Percentiles rank a stretch among this genome's conserved stretches.
phyloP scores from a whole-genome alignment of 2,888 invertebrate species.

The Cybosia mesomella region DNA sequence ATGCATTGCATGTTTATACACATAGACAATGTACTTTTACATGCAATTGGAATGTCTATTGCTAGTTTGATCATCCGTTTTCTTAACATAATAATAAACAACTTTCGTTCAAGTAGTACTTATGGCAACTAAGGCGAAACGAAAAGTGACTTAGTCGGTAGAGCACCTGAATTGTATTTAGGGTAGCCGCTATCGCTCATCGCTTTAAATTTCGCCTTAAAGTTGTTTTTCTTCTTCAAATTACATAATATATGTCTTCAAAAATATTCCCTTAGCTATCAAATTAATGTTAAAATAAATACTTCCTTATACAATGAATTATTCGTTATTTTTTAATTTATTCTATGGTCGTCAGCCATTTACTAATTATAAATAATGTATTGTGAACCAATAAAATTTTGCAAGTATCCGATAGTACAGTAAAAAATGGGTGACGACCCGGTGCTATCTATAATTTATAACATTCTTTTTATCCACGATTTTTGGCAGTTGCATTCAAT shows the following conservation, averaged over 20 bases:
- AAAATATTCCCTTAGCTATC: conserved; percentile 42
- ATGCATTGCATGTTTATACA: conserved; percentile 18
- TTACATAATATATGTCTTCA: conserved; percentile 29
- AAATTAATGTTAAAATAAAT: conserved; percentile 48
- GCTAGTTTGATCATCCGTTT: conserved; percentile 48
- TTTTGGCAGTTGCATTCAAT: conserved; percentile 66
- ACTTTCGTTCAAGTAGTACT: conserved; percentile 39
- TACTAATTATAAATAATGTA: neutral
- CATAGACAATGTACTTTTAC: conserved; percentile 15
- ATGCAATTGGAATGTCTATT: conserved; percentile 73
- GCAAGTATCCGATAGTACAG: neutral
- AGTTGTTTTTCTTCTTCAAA: conserved; percentile 1
- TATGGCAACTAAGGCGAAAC: conserved; percentile 8
- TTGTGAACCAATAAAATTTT: neutral
- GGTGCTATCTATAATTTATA: conserved; percentile 23
- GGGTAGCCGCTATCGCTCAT: too few relatives aligned
- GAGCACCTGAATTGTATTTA: neutral
- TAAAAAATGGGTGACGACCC: conserved; percentile 31
- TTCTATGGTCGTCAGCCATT: conserved; percentile 7
- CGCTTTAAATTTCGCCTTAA: neutral
- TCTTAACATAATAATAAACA: conserved; percentile 18
- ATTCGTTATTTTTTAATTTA: conserved; percentile 16
- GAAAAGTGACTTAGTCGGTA: neutral
- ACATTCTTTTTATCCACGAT: conserved; percentile 40
- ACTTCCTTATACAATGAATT: conserved; percentile 42